Conservation (phyloP, 2,113 vertebrate species). For the Nibea albiflora region DNA sequence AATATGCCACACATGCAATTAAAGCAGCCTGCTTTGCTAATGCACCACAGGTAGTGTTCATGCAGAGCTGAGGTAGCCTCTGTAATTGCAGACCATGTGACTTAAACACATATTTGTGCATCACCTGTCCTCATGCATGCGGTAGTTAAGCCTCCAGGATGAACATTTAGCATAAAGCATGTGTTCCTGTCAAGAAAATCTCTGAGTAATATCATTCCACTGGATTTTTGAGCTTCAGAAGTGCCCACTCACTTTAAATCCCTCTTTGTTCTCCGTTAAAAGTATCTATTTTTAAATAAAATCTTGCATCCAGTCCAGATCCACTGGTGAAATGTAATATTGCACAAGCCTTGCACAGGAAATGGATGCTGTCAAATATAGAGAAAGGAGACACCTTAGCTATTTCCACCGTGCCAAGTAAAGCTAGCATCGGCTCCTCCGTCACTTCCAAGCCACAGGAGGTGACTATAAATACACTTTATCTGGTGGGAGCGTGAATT, state of each 20-base stretch:
- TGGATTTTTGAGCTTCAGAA: neutral
- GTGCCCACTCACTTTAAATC: neutral
- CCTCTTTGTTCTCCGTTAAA: constrained; percentile 13
- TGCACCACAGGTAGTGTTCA: constrained; percentile 46
- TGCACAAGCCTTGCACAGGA: constrained; percentile 42
- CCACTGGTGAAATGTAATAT: constrained; percentile 35
- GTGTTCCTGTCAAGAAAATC: neutral
- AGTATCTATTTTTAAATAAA: constrained; percentile 31
- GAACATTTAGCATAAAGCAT: neutral
- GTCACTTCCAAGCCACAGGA: constrained; percentile 22
- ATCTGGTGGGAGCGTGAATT: constrained; percentile 9
- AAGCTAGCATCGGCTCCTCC: constrained; percentile 32
- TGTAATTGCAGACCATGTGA: constrained; percentile 24
- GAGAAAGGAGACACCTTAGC: constrained; percentile 61
- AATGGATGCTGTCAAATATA: constrained; percentile 66
- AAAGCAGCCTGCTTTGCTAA: neutral
- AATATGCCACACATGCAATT: constrained; percentile 12
- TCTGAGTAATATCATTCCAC: neutral
- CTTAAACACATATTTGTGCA: constrained; percentile 31
- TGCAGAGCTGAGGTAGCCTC: neutral
- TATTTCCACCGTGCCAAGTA: constrained; percentile 58
- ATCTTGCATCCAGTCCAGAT: constrained; percentile 35
- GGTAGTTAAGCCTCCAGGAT: constrained; percentile 6
- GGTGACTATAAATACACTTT: constrained; percentile 46
- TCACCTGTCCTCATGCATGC: constrained; percentile 21